Conservation (phyloP, 2,888 invertebrate species). For the Pterostichus niger region DNA sequence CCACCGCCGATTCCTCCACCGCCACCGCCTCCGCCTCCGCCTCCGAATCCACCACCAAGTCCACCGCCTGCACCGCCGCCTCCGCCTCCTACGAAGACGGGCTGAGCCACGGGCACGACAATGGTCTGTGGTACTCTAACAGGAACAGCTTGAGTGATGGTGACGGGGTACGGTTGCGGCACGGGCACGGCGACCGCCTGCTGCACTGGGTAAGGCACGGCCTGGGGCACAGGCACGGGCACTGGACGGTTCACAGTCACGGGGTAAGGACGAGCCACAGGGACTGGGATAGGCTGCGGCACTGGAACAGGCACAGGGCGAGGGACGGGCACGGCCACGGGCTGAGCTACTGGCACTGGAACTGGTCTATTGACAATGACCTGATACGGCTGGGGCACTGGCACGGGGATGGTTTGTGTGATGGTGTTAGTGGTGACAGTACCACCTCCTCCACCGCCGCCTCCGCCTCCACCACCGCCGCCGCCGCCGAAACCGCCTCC, state of each 20-base stretch:
- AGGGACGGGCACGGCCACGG: slow-evolving; percentile 64
- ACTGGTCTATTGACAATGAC: slow-evolving; percentile 67
- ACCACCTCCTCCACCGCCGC: slow-evolving; percentile 54
- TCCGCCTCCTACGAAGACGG: slow-evolving; percentile 64
- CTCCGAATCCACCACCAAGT: too few species aligned
- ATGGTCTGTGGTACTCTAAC: slow-evolving; percentile 67
- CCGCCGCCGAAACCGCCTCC: slow-evolving; percentile 62
- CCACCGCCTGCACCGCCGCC: slow-evolving; percentile 42
- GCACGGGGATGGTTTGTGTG: slow-evolving; percentile 66
- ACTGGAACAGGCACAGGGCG: slow-evolving; percentile 64
- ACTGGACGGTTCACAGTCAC: slow-evolving; percentile 64
- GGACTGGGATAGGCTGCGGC: slow-evolving; percentile 59
- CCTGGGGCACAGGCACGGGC: slow-evolving; percentile 65
- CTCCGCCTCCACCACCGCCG: slow-evolving; percentile 60
- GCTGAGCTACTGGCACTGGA: slow-evolving; percentile 63
- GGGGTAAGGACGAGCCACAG: slow-evolving; percentile 63
- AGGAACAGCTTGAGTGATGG: slow-evolving; percentile 64
- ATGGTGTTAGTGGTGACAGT: slow-evolving; percentile 64
- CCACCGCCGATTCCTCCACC: slow-evolving; percentile 44
- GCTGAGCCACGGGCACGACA: slow-evolving; percentile 63
- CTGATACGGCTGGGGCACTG: slow-evolving; percentile 67
- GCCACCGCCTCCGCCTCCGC: slow-evolving; percentile 52
- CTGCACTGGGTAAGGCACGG: slow-evolving; percentile 59
- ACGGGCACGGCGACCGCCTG: slow-evolving; percentile 52
- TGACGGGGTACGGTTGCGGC: slow-evolving; percentile 66